Conservation (phyloP, 2,888 invertebrate species). For the Scotopteryx bipunctaria region DNA sequence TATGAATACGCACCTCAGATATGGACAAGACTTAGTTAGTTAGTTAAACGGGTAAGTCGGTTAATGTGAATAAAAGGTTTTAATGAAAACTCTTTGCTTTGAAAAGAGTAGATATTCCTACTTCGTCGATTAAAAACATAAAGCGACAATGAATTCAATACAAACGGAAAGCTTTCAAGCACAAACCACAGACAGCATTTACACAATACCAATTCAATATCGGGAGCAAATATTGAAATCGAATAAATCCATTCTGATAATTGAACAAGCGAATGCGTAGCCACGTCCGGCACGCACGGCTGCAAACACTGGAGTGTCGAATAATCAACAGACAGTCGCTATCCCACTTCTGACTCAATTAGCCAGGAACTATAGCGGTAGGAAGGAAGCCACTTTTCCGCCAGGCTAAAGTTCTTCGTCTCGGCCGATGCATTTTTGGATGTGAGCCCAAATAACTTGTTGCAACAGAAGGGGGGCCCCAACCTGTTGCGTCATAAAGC, state of each 20-base stretch:
- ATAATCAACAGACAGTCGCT: constrained; percentile 31
- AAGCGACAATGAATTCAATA: constrained; percentile 21
- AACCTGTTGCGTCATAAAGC: constrained; percentile 72
- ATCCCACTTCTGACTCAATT: constrained; percentile 40
- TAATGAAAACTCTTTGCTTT: too few species aligned
- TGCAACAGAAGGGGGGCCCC: constrained; percentile 64
- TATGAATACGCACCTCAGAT: too few species aligned
- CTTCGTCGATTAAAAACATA: constrained; percentile 9
- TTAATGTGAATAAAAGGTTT: too few species aligned
- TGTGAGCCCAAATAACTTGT: constrained; percentile 80
- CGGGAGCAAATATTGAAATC: constrained; percentile 35
- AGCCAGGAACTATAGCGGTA: constrained; percentile 49
- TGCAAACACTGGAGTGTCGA: constrained; percentile 40
- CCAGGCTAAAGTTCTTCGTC: constrained; percentile 59
- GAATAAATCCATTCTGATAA: constrained; percentile 44
- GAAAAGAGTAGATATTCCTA: too few species aligned
- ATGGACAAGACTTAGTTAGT: too few species aligned
- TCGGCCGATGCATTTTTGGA: constrained; percentile 81
- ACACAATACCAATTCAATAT: constrained; percentile 37
- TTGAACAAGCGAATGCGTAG: constrained; percentile 49
- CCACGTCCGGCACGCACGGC: constrained; percentile 43
- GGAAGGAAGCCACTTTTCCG: constrained; percentile 55
- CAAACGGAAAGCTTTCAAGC: constrained; percentile 37
- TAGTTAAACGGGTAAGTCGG: too few species aligned
- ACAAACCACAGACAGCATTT: constrained; percentile 32